phyloP scores from a whole-genome alignment of 1,140 invertebrate genomes.

The Heliconius himera region DNA sequence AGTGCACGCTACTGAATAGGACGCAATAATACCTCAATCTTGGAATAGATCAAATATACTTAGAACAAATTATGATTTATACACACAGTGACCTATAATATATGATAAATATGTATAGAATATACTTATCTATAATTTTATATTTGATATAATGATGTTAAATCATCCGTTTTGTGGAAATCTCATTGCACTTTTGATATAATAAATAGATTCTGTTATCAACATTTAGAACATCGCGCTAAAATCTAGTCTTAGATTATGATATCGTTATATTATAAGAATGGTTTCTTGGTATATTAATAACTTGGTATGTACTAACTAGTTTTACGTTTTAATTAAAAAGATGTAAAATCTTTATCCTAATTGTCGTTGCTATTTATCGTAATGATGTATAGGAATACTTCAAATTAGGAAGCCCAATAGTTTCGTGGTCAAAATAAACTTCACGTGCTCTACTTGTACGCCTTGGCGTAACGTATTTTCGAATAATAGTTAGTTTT shows the following conservation, averaged over 20 bases:
- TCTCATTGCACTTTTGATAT: not conserved
- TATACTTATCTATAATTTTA: too few species aligned
- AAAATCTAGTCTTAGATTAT: too few species aligned
- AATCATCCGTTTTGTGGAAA: too few species aligned
- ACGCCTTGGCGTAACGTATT: conserved; percentile 25
- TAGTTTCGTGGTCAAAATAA: conserved; percentile 8
- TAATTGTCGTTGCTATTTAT: not conserved
- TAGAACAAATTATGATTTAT: not conserved
- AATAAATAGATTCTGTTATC: not conserved
- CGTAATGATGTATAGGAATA: not conserved
- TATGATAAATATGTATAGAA: not conserved
- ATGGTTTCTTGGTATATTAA: too few species aligned
- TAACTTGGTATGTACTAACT: too few species aligned
- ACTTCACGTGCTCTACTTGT: conserved; percentile 23
- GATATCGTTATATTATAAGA: too few species aligned
- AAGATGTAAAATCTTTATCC: too few species aligned
- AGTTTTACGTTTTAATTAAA: too few species aligned
- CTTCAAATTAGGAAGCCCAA: not conserved
- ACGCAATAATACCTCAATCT: conserved; percentile 29
- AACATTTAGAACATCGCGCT: too few species aligned
- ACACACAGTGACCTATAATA: too few species aligned
- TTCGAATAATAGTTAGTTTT: not conserved
- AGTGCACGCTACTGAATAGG: conserved; percentile 43
- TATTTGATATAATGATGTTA: not conserved
- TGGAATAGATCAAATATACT: conserved; percentile 28